Evolutionary conservation across 2,797 vertebrate genomes (phyloP).

Genomic region (Pangasius sanitwongsei): DNA sequence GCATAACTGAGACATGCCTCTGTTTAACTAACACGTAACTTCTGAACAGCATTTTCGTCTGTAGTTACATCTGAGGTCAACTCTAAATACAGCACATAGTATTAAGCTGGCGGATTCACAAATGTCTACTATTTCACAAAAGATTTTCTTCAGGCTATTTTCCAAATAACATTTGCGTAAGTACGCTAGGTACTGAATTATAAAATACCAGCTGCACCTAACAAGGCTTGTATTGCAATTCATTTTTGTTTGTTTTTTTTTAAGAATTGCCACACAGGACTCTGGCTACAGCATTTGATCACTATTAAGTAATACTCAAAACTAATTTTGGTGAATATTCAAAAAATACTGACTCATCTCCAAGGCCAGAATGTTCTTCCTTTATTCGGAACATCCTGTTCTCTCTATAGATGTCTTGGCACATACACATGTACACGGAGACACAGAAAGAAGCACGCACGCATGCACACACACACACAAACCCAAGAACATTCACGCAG

Average conservation of each 20-base stretch:
- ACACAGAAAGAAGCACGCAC: conserved; percentile 30
- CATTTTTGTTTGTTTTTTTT: neutral
- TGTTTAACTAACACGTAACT: no score
- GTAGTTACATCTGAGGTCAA: neutral
- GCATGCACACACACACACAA: neutral
- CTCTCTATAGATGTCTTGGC: neutral
- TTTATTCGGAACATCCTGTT: neutral
- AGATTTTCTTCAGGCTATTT: neutral
- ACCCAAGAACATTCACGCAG: conserved; percentile 16
- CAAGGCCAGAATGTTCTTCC: neutral
- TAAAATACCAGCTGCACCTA: neutral
- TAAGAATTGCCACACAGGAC: neutral
- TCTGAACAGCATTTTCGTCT: no score
- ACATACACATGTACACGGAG: neutral
- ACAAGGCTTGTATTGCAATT: neutral
- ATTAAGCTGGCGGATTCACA: neutral
- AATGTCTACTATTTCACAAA: neutral
- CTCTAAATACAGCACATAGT: neutral
- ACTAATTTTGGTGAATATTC: neutral
- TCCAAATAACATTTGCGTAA: neutral
- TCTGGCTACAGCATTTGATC: neutral
- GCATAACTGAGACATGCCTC: neutral
- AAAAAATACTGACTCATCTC: neutral
- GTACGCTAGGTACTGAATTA: neutral
- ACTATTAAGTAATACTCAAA: neutral